Conservation (phyloP, 2,113 vertebrate species). For the Casuarius casuarius region DNA sequence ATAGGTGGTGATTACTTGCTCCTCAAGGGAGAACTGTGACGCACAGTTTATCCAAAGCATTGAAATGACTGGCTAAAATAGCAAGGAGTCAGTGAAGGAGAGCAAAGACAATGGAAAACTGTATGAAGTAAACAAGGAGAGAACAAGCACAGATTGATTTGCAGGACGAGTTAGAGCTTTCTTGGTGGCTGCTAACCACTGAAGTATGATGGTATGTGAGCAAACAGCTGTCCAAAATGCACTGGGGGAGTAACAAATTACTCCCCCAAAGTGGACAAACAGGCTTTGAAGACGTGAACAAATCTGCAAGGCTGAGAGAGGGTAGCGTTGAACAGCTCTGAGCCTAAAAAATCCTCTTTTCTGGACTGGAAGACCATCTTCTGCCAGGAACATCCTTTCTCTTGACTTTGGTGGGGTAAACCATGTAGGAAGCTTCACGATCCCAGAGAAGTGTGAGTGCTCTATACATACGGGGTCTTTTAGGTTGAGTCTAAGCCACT, state of each 20-base stretch:
- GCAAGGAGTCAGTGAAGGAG: background rate
- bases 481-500: background rate
- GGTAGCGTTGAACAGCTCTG: background rate
- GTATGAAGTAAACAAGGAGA: background rate
- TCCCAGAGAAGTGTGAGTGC: background rate
- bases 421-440: background rate
- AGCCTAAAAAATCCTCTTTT: background rate
- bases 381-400: background rate
- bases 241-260: background rate
- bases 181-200: background rate
- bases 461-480: accelerated
- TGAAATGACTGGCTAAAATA: background rate
- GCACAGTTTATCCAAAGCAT: background rate
- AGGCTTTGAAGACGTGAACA: background rate
- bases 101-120: background rate
- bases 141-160: background rate
- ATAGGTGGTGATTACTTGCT: background rate
- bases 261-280: background rate
- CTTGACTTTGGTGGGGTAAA: background rate
- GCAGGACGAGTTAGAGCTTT: background rate
- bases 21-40: background rate
- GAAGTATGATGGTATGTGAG: background rate
- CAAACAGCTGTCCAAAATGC: background rate
- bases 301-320: background rate
- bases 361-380: background rate